Base-by-base conservation (phyloP, 2,113 vertebrate genomes). In the Genyomyrus donnyi region DNA sequence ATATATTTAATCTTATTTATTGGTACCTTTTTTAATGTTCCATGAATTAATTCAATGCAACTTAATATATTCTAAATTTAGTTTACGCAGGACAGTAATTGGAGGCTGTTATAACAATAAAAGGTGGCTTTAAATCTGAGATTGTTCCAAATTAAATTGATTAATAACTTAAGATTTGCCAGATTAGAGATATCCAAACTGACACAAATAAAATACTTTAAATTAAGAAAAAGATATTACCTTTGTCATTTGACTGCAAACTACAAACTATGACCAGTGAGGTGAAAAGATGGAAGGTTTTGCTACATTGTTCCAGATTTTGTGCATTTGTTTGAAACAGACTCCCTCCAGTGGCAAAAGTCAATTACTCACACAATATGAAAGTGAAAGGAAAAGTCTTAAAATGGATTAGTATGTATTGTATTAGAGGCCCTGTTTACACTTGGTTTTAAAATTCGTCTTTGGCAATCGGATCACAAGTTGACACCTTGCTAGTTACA, bases 321-420 rank as follows among this genome's bases (percentile, higher is more conserved):
- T 46, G 7, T 48, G 3, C 49, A 87, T 87, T 53, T 87, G 27
- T 48, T 87, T 87, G 85, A 21, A 35, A 53, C n/a, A 11, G 85
- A 35, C 87, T 88, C 87, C 87, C 87, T 58, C 87, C n/a, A 35
- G 87, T 88, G 87, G 87, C 35, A 17, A 50, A 46, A 85, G 9
- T 85, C 83, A 45, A 42, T 85, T 46, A 48, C 21, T 42, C 2
- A 8, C 45, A n/a, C 83, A 85, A 42, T 48, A 48, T 48, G 83
- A 85, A 85, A 85, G 83, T 85, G 83, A 85, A 85, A 85, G 83
- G 42, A 85, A 45, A 85, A 24, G 83, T 10, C 19, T 24, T 48
- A 24, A 31, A 70, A 70, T 31, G 62, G 62, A 85, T 45, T 85
- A 39, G 50, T 17, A 52, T 3, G 45, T 24, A n/a, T 11, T 85